A percentile compares a stretch with the other conserved stretches of the same genome.
phyloP scores from a whole-genome alignment of 2,888 invertebrate genomes.

The Drosophila mayaguana region DNA sequence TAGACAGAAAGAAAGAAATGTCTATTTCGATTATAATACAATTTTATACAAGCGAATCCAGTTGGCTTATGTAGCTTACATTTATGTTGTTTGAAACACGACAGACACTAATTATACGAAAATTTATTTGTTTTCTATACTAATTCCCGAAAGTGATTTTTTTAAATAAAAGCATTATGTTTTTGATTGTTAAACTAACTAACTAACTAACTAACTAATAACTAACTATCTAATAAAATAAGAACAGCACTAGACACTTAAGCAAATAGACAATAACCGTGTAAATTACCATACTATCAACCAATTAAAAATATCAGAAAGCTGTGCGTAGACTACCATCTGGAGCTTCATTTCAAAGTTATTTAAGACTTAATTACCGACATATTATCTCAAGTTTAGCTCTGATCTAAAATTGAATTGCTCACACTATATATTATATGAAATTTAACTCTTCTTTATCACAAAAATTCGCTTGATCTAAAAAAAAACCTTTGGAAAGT shows the following conservation, averaged over 20 bases:
- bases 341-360: background rate
- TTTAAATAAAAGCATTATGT: background rate
- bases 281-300: background rate
- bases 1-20: background rate
- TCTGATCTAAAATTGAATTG: background rate
- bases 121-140: background rate
- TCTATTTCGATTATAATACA: background rate
- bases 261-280: background rate
- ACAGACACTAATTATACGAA: background rate
- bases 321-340: too few species aligned
- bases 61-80: slow-evolving; percentile 14
- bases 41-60: background rate
- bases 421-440: background rate
- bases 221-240: too few species aligned
- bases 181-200: too few species aligned
- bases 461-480: background rate
- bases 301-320: too few species aligned
- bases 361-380: background rate
- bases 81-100: slow-evolving; percentile 6
- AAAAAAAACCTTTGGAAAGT: too few species aligned
- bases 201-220: background rate
- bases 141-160: too few species aligned
- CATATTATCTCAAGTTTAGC: background rate
- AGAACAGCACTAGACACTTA: background rate
- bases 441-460: background rate